Percentiles rank a stretch among this genome's conserved stretches.
These are phyloP conservation scores for Nothura maculosa DNA, from an alignment of 2,797 vertebrate genomes.

Conservation along the genomic window DNA sequence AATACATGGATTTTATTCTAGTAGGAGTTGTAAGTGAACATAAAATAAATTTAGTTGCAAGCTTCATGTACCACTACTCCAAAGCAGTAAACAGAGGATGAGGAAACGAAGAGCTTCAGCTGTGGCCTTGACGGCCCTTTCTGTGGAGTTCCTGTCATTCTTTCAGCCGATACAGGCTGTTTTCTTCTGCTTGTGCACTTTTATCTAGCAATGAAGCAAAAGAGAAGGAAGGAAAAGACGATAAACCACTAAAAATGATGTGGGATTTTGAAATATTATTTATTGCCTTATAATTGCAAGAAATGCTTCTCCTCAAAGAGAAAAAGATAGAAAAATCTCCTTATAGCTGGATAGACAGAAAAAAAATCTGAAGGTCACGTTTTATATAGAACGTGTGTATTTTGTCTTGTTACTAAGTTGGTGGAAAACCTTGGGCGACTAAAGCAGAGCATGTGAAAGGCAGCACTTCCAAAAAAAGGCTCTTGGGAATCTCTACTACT, in stretches of 20 bases:
- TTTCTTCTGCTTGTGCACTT: not conserved
- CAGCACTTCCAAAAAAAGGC: not conserved
- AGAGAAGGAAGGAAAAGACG: not conserved
- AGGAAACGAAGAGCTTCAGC: not conserved
- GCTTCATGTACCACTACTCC: not conserved
- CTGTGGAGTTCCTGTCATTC: conserved; percentile 11
- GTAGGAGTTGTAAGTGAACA: not conserved
- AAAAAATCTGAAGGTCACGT: not conserved
- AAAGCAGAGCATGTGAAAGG: not conserved
- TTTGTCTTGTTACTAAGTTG: not conserved
- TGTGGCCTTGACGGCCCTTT: conserved; percentile 5
- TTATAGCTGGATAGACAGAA: not conserved
- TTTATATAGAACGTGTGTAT: not conserved
- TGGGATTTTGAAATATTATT: not conserved
- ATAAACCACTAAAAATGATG: not conserved
- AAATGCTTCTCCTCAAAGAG: not conserved
- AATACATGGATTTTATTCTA: not conserved
- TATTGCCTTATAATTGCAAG: not conserved
- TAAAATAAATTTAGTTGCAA: conserved; percentile 13
- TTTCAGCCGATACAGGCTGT: not conserved
- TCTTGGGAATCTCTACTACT: not conserved
- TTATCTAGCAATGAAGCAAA: not conserved
- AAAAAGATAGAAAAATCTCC: not conserved
- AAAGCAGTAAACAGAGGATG: conserved; percentile 27
- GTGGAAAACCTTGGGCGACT: not conserved